Percentiles rank a stretch among this genome's conserved stretches.
Conservation (phyloP, 2,797 vertebrate genomes). For the Diglossa cyanea region DNA sequence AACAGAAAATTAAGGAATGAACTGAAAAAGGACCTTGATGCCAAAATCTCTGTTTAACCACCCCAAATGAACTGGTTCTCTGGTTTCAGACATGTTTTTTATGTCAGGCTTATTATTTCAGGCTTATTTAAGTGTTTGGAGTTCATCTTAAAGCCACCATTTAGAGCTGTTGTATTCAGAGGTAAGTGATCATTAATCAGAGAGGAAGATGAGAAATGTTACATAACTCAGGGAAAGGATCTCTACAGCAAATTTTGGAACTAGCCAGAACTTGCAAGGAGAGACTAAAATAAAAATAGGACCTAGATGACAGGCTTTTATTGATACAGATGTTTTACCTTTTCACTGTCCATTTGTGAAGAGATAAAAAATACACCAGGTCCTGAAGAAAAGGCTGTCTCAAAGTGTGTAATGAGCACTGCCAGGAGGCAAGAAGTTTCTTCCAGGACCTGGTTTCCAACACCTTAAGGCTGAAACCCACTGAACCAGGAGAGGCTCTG, state of each 20-base stretch:
- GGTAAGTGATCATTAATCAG: not conserved
- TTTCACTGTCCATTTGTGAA: not conserved
- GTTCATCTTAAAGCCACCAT: not conserved
- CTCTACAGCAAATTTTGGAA: not conserved
- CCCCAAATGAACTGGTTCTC: not conserved
- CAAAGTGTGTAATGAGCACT: not conserved
- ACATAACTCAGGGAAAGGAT: not conserved
- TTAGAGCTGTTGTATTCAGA: not conserved
- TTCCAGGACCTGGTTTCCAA: not conserved
- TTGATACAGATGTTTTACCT: not conserved
- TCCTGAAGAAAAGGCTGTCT: not conserved
- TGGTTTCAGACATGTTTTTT: not conserved
- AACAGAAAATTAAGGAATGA: not conserved
- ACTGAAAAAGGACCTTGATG: not conserved
- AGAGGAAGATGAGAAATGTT: not conserved
- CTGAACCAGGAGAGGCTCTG: not conserved
- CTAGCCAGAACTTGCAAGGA: not conserved
- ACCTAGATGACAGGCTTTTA: not conserved
- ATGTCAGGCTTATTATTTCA: not conserved
- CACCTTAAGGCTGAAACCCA: not conserved
- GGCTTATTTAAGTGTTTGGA: not conserved
- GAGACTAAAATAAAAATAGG: not conserved
- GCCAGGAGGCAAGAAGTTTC: not conserved
- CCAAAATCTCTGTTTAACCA: not conserved
- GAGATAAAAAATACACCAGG: not conserved